phyloP scores from a whole-genome alignment of 64 coral and sea anemone species.

The Dendrophyllia cribrosa region DNA sequence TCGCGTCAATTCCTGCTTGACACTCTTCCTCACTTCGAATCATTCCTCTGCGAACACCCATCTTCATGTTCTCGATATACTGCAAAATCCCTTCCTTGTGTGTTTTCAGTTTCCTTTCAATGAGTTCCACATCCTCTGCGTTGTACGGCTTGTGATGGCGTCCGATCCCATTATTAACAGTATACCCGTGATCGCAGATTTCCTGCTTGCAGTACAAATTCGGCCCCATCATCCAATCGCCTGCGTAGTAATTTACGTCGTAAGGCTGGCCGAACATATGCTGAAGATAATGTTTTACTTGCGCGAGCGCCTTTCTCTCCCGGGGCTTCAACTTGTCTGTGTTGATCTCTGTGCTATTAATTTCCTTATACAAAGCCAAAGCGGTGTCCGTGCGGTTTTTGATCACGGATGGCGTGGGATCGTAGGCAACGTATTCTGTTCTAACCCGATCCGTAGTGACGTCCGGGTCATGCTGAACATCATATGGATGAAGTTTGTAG shows the following conservation, averaged over 20 bases:
- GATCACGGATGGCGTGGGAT: slow-evolving; percentile 54
- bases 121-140: slow-evolving; percentile 37
- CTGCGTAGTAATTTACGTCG: slow-evolving; percentile 88
- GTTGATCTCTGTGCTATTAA: slow-evolving; percentile 41
- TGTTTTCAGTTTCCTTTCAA: slow-evolving; percentile 51
- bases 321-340: slow-evolving; percentile 70
- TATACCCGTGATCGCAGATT: slow-evolving; percentile 67
- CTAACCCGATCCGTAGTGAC: slow-evolving; percentile 5
- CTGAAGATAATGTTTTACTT: slow-evolving; percentile 87
- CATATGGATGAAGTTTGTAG: slow-evolving; percentile 73
- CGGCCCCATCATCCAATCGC: slow-evolving; percentile 94
- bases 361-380: slow-evolving; percentile 41
- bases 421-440: slow-evolving; percentile 60
- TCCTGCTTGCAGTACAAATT: slow-evolving; percentile 91
- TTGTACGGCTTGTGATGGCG: slow-evolving; percentile 59
- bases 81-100: slow-evolving; percentile 55
- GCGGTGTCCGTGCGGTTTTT: slow-evolving; percentile 82
- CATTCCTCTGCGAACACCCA: slow-evolving; percentile 62
- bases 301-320: slow-evolving; percentile 76
- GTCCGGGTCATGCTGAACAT: slow-evolving; percentile 61
- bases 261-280: slow-evolving; percentile 86
- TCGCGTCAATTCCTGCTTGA: slow-evolving; percentile 70
- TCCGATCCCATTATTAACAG: slow-evolving; percentile 56
- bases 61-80: slow-evolving; percentile 47
- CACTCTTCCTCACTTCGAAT: slow-evolving; percentile 78